Conservation (phyloP, 1,140 invertebrate genomes). For the Drosophila watanabei region DNA sequence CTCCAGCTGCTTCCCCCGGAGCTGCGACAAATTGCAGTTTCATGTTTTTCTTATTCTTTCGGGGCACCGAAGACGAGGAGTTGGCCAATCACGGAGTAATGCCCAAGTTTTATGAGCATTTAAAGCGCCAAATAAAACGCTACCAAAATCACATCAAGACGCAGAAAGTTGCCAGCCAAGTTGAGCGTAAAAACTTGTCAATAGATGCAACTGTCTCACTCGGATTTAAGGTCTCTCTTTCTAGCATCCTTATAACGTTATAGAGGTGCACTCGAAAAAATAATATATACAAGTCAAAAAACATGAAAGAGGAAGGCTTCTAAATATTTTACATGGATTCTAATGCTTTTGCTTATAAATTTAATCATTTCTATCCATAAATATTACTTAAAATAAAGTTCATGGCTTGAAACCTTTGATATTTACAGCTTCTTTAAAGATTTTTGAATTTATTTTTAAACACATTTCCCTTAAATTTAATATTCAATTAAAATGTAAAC, state of each 20-base stretch:
- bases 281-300: too few relatives aligned
- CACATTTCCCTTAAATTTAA: neutral
- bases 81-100: conserved; percentile 50
- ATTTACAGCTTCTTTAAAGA: too few relatives aligned
- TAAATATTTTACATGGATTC: too few relatives aligned
- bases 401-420: too few relatives aligned
- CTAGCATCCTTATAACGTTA: too few relatives aligned
- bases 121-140: conserved; percentile 60
- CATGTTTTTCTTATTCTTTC: conserved; percentile 36
- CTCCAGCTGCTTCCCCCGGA: conserved; percentile 5
- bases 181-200: conserved; percentile 63
- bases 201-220: conserved; percentile 41
- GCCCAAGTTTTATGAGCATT: conserved; percentile 65
- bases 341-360: too few relatives aligned
- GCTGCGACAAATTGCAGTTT: conserved; percentile 70
- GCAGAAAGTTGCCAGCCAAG: conserved; percentile 53
- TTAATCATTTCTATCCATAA: too few relatives aligned
- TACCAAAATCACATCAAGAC: conserved; percentile 30
- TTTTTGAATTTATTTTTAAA: neutral
- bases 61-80: neutral
- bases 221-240: neutral
- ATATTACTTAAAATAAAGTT: neutral
- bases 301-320: too few relatives aligned
- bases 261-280: conserved; percentile 2
- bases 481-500: neutral